These are phyloP conservation scores for Phasia obesa DNA, from an alignment of 2,888 invertebrate species.

Conservation along the genomic window DNA sequence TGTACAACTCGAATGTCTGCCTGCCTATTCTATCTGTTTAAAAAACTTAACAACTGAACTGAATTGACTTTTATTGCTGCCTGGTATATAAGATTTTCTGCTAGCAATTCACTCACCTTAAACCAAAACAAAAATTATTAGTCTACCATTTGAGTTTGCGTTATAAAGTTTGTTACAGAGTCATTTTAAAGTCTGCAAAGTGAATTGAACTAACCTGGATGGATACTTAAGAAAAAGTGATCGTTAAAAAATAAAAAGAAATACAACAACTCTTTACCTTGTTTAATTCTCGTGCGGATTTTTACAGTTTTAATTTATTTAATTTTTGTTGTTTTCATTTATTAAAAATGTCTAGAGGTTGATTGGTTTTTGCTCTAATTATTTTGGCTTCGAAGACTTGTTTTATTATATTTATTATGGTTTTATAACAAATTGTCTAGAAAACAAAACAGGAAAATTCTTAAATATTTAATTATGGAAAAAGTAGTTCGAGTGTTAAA, in stretches of 20 bases:
- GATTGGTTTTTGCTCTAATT: constrained; percentile 68
- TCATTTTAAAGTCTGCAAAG: constrained; percentile 61
- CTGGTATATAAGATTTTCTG: constrained; percentile 37
- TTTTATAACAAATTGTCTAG: constrained; percentile 14
- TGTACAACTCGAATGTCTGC: constrained; percentile 18
- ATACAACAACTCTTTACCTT: constrained; percentile 34
- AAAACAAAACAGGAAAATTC: neutral
- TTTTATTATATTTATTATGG: constrained; percentile 17
- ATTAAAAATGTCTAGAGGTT: constrained; percentile 52
- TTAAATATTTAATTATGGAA: constrained; percentile 17
- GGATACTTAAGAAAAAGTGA: constrained; percentile 37
- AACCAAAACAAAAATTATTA: constrained; percentile 45
- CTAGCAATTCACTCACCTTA: constrained; percentile 56
- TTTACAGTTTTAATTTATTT: constrained; percentile 28
- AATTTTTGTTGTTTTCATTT: constrained; percentile 32
- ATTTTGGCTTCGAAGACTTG: constrained; percentile 47
- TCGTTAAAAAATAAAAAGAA: constrained; percentile 21
- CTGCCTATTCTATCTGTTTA: constrained; percentile 6
- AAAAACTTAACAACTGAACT: constrained; percentile 51
- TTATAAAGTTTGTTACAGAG: constrained; percentile 50
- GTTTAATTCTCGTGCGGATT: constrained; percentile 64
- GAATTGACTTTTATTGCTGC: constrained; percentile 42
- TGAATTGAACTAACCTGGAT: constrained; percentile 47
- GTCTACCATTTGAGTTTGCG: constrained; percentile 63
- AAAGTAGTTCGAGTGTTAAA: constrained; percentile 45